These are phyloP conservation scores for Antigone vipio DNA, from an alignment of 2,113 vertebrate genomes.

Conservation along the genomic window DNA sequence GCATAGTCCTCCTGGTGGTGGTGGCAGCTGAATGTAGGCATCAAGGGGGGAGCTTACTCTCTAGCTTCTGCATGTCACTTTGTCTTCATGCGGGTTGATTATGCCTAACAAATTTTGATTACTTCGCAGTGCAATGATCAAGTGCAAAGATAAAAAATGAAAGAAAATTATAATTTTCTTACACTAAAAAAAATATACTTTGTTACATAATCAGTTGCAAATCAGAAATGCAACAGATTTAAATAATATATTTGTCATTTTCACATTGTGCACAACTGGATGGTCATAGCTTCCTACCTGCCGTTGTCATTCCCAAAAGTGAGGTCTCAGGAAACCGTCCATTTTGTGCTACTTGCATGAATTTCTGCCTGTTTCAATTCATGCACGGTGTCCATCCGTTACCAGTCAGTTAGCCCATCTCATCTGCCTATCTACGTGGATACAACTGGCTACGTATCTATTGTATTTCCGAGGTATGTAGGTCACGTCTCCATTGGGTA, in stretches of 20 bases:
- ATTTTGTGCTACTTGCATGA: background rate
- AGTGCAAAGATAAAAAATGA: background rate
- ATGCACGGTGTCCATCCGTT: background rate
- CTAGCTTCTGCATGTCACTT: background rate
- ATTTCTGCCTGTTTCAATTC: slow-evolving; percentile 9
- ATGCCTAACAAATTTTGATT: background rate
- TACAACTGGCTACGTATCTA: background rate
- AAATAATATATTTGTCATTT: background rate
- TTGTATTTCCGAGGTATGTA: slow-evolving; percentile 56
- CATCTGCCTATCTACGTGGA: background rate
- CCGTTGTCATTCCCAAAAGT: background rate
- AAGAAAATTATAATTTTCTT: background rate
- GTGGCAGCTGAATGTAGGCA: background rate
- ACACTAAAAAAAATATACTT: background rate
- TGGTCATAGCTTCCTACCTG: background rate
- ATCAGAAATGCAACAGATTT: background rate
- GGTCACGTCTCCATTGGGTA: slow-evolving; percentile 51
- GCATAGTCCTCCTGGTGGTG: fast-evolving
- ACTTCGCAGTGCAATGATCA: background rate
- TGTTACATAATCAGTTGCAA: background rate
- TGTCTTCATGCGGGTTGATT: background rate
- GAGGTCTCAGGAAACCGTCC: background rate
- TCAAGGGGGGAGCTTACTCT: background rate
- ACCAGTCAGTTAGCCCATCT: slow-evolving; percentile 15
- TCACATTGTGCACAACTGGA: background rate